phyloP scores from a whole-genome alignment of 1,140 invertebrate genomes.

The Mesaphorura yosii region DNA sequence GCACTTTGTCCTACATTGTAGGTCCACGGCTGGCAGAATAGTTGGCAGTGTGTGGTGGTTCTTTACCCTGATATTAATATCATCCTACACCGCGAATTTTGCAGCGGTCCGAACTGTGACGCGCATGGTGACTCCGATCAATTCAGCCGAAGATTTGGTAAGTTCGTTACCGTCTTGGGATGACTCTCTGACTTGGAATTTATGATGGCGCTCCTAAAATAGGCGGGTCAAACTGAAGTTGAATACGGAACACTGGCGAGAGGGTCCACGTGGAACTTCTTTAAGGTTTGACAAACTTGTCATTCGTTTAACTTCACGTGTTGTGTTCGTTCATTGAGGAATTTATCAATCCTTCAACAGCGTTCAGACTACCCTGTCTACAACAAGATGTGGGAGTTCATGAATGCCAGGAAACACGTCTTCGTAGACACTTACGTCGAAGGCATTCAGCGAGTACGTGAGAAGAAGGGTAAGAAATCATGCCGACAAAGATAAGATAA shows the following conservation, averaged over 20 bases:
- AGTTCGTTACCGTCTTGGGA: too few species aligned
- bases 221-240: conserved; percentile 88
- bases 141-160: conserved; percentile 82
- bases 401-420: conserved; percentile 67
- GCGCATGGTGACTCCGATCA: conserved; percentile 85
- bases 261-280: conserved; percentile 87
- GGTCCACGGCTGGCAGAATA: conserved; percentile 83
- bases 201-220: too few species aligned
- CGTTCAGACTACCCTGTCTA: conserved; percentile 79
- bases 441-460: conserved; percentile 66
- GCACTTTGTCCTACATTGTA: conserved; percentile 34
- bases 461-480: conserved; percentile 52
- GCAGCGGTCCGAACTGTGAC: conserved; percentile 85
- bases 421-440: conserved; percentile 72
- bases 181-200: too few species aligned
- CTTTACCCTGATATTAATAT: conserved; percentile 95
- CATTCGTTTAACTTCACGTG: too few species aligned
- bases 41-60: conserved; percentile 99
- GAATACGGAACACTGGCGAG: conserved; percentile 70
- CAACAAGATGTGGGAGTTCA: conserved; percentile 91
- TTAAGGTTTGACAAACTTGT: conserved; percentile 39
- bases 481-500: neutral
- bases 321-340: neutral
- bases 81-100: conserved; percentile 90
- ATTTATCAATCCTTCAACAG: conserved; percentile 41